phyloP scores from a whole-genome alignment of 2,113 vertebrate genomes.

The Pachypanchax playfairii region DNA sequence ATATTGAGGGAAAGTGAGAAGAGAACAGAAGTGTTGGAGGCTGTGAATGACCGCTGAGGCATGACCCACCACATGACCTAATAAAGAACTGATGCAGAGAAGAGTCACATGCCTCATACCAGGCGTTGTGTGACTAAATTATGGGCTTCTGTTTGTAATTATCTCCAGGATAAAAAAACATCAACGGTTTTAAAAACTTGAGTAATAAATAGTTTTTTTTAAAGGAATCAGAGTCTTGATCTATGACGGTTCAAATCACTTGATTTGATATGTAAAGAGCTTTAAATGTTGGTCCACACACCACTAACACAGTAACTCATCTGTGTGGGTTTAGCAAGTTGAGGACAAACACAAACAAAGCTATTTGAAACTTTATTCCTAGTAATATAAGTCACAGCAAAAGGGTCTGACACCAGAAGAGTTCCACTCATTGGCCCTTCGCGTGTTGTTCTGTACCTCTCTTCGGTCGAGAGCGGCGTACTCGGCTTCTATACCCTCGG shows the following conservation, averaged over 20 bases:
- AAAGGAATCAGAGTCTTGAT: neutral
- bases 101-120: conserved; percentile 34
- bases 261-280: neutral
- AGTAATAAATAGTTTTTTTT: neutral
- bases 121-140: conserved; percentile 17
- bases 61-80: conserved; percentile 24
- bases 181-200: neutral
- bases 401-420: conserved; percentile 16
- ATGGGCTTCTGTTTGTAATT: conserved; percentile 17
- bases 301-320: neutral
- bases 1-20: conserved; percentile 1
- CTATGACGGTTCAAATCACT: neutral
- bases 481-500: conserved; percentile 94
- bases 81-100: conserved; percentile 16
- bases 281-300: neutral
- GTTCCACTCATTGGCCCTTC: conserved; percentile 14
- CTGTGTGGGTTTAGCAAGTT: neutral
- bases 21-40: conserved; percentile 17
- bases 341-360: neutral
- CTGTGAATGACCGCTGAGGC: conserved; percentile 18
- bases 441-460: conserved; percentile 84
- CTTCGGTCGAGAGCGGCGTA: conserved; percentile 94
- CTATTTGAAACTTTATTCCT: neutral
- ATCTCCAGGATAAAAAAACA: conserved; percentile 3
- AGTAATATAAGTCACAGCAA: conserved; percentile 9